Conservation (phyloP, 2,113 vertebrate genomes). For the Vulpes ferrilata region DNA sequence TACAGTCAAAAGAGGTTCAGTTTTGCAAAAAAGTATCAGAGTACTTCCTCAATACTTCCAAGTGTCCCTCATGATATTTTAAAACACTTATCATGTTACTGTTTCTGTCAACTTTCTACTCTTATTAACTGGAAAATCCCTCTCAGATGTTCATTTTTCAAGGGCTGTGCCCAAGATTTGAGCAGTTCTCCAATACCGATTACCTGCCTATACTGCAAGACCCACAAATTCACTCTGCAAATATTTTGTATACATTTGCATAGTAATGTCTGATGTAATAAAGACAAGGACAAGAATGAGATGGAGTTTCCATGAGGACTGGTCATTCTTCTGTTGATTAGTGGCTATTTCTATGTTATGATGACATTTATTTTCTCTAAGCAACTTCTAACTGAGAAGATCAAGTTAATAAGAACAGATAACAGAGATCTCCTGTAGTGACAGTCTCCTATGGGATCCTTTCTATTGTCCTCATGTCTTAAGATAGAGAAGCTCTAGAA, state of each 20-base stretch:
- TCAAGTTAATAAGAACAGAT: not conserved
- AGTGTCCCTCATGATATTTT: no score
- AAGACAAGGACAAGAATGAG: not conserved
- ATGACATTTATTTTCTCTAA: not conserved
- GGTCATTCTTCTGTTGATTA: not conserved
- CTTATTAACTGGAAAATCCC: not conserved
- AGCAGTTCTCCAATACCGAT: not conserved
- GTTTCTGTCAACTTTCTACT: not conserved
- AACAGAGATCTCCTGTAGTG: not conserved
- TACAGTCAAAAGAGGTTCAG: not conserved
- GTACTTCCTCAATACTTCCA: not conserved
- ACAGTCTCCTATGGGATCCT: not conserved
- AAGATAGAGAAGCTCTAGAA: rapidly evolving
- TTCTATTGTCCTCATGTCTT: not conserved
- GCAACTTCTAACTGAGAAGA: not conserved
- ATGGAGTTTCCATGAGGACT: not conserved
- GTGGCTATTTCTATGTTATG: not conserved
- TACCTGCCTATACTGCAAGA: not conserved
- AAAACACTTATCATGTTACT: not conserved
- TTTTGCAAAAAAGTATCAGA: not conserved
- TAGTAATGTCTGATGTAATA: not conserved
- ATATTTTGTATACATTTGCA: not conserved
- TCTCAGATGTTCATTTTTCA: not conserved
- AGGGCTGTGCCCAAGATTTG: not conserved
- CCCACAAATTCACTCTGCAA: not conserved